Percentiles rank a stretch among this genome's conserved stretches.
Evolutionary conservation across 1,140 invertebrate species (phyloP).

Genomic region (Rhagoletis pomonella): DNA sequence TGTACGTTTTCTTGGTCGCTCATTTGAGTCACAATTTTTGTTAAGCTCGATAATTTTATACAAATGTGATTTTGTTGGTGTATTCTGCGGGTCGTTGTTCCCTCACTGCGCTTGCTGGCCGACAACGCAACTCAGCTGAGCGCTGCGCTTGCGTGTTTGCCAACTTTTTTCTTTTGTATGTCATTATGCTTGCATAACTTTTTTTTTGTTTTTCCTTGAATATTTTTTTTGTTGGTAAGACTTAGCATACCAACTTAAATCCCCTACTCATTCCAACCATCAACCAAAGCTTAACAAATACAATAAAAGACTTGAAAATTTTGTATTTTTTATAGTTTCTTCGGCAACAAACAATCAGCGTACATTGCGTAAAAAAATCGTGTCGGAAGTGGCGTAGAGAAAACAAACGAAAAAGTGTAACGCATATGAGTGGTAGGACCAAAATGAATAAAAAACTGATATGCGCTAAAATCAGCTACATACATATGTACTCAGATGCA

Average conservation of each 20-base stretch:
- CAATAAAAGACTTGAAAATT: not conserved
- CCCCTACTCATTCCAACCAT: not conserved
- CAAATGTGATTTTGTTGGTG: not conserved
- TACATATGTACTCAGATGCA: too few relatives aligned
- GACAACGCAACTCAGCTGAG: not conserved
- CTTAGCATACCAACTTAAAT: not conserved
- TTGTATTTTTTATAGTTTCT: conserved; percentile 1
- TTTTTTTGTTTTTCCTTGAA: conserved; percentile 36
- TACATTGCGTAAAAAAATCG: conserved; percentile 29
- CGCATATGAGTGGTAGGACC: not conserved
- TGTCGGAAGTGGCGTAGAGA: conserved; percentile 24
- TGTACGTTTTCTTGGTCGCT: conserved; percentile 2
- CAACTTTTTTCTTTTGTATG: not conserved
- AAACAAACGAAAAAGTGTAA: not conserved
- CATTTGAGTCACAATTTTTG: too few relatives aligned
- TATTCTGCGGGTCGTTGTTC: conserved; percentile 40
- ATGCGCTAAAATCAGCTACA: not conserved
- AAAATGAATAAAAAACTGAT: not conserved
- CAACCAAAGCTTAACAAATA: not conserved
- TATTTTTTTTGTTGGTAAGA: not conserved
- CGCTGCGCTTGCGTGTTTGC: conserved; percentile 36
- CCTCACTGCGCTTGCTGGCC: conserved; percentile 25
- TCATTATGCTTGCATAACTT: conserved; percentile 47
- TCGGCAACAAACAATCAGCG: conserved; percentile 10
- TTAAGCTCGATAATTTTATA: not conserved